A percentile compares a stretch with the other conserved stretches of the same genome.
These are phyloP conservation scores for Ligdia adustata DNA, from an alignment of 2,888 invertebrate genomes.

Conservation along the genomic window DNA sequence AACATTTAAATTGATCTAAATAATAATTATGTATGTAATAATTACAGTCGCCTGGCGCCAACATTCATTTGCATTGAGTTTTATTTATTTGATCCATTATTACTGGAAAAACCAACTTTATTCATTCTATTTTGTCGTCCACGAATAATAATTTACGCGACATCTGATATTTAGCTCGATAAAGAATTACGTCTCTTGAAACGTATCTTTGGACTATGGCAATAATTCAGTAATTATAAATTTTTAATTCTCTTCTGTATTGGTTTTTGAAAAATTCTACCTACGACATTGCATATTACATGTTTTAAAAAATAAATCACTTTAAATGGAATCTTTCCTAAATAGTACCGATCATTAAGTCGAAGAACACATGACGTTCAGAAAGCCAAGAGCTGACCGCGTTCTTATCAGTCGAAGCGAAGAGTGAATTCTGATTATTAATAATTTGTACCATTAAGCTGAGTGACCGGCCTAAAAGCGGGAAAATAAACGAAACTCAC, in stretches of 20 bases:
- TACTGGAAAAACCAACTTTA: no score
- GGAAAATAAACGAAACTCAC: slow-evolving; percentile 44
- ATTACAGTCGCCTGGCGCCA: slow-evolving; percentile 32
- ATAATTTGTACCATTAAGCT: slow-evolving; percentile 64
- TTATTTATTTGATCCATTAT: no score
- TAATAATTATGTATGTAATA: slow-evolving; percentile 21
- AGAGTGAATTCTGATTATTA: slow-evolving; percentile 51
- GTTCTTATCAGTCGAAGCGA: slow-evolving; percentile 31
- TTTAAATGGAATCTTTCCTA: not conserved
- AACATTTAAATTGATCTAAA: slow-evolving; percentile 23
- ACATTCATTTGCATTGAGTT: slow-evolving; percentile 32
- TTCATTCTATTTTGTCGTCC: no score
- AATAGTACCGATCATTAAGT: not conserved
- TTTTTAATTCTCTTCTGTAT: no score
- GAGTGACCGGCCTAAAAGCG: slow-evolving; percentile 45
- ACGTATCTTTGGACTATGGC: no score
- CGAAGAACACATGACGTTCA: slow-evolving; percentile 10
- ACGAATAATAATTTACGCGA: no score
- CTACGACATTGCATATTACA: not conserved
- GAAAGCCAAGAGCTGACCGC: slow-evolving; percentile 1
- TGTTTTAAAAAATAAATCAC: not conserved
- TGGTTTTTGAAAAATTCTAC: not conserved
- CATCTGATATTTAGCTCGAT: no score
- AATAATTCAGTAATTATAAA: no score
- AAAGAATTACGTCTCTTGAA: no score